Base-by-base conservation (phyloP, 1,140 invertebrate genomes). In the Archivesica marissinica region DNA sequence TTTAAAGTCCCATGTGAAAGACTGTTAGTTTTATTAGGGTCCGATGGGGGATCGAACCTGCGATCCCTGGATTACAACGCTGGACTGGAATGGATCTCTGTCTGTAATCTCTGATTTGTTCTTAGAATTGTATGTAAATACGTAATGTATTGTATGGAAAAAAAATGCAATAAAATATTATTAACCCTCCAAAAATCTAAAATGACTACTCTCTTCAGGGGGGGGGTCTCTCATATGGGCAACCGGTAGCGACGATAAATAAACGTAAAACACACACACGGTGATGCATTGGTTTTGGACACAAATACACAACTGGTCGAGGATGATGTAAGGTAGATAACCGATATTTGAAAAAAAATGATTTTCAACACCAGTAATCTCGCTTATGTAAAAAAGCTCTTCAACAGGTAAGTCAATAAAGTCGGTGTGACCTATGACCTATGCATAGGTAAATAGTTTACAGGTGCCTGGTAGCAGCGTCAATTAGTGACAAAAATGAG, bases 391-490 rank as follows among this genome's bases (percentile, higher is more conserved):
- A 35, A n/a, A 20, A 2, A 25, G 72, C 79, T 59, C 68, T 70
- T 72, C 23, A 44, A 11, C 30, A 47, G 3, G 20, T 6, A 33
- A 59, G 66, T 25, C 28, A 59, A 54, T 39, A 38, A 39, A 38
- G 44, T 6, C 4, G 35, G n/a, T 20, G 23, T 79, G 64, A 86
- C 59, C 83, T 86, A 23, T 86, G 66, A 84, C 79, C 61, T 56
- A 56, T 83, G 79, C 84, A 83, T 88, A 74, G 30, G 79, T 70
- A 86, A 83, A 72, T 86, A 77, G 79, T 81, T 79, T 74, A 79
- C 82, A 78, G 74, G 83, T 88, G 87, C 87, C 83, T 88, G 81
- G 87, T 84, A 84, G 87, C 87, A 66, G 81, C 44, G 84, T 79
- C 70, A 85, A 78, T 61, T 75, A 44, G 54, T 13, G 23, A 75